Base-by-base conservation (phyloP, 1,140 invertebrate genomes). In the Mizuhopecten yessoensis region DNA sequence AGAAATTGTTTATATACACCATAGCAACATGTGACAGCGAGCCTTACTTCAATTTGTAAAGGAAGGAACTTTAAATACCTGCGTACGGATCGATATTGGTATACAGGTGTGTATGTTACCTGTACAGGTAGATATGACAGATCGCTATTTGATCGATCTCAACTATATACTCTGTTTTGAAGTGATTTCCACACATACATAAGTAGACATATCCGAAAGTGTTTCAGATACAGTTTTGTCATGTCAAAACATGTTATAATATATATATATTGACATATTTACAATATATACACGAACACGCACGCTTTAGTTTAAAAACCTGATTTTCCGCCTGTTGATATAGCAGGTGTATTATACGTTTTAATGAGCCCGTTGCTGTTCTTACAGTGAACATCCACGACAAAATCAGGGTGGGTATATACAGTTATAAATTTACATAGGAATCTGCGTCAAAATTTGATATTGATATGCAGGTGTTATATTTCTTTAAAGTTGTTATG, bases 1-100 rank as follows among this genome's bases (percentile, higher is more conserved):
- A 75, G n/a, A 75, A 75, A 75, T 75, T 75, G 57, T 75, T 75
- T 75, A 75, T 75, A n/a, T 75, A n/a, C 29, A 29, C 57, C 57
- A 23, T 75, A 75, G 57, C 57, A 75, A 75, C 57, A 75, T 75
- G 57, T 75, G 57, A 75, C 57, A 29, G 57, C 57, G 57, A 75
- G 9, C 57, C 29, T 75, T 13, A 75, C 20, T 49, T 49, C 45
- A 75, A n/a, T 17, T n/a, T 39, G 13, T 39, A 39, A 39, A 75
- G 57, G 5, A 11, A 75, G 57, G 23, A n/a, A 75, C 57, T 75
- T 75, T 75, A 75, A 75, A 75, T 75, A 75, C 57, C 57, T 49
- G 45, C 20, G 15, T 49, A 20, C 20, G 29, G 57, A 75, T 75
- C 57, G 57, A 75, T 75, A 75, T 9, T n/a, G n/a, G 29, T 29